These are phyloP conservation scores for Eulemur albifrons DNA, from an alignment of 2,797 vertebrate genomes.

Conservation along the genomic window DNA sequence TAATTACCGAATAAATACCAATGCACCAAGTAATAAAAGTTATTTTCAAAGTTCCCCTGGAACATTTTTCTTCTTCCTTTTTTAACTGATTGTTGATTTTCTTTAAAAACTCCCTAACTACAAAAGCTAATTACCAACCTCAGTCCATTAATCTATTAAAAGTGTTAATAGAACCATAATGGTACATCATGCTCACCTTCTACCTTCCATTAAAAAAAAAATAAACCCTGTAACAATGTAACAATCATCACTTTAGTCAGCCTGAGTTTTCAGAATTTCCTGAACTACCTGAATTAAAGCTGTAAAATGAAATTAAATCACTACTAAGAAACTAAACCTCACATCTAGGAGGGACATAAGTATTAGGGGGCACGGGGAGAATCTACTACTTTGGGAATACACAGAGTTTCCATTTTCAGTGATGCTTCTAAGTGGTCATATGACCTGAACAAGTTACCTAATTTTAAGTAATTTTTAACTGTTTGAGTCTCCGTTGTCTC, in stretches of 20 bases:
- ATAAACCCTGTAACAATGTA: background rate
- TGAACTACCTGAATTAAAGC: background rate
- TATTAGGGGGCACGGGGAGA: fast-evolving
- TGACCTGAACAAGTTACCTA: background rate
- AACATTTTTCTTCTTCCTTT: constrained; percentile 13
- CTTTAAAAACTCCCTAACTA: constrained; percentile 6
- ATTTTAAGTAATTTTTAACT: background rate
- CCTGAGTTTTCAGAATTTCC: background rate
- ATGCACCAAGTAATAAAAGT: background rate
- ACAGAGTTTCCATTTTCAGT: background rate
- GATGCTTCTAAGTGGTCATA: background rate
- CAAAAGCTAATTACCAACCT: background rate
- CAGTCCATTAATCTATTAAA: background rate
- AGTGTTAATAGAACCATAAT: background rate
- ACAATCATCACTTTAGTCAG: constrained; percentile 7
- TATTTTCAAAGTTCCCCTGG: constrained; percentile 13
- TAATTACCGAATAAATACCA: background rate
- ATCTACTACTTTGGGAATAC: background rate
- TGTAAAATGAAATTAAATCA: background rate
- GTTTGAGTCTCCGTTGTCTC: constrained; percentile 13
- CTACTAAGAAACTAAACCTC: background rate
- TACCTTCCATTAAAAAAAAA: background rate
- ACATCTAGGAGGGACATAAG: background rate
- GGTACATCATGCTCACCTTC: background rate
- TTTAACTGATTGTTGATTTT: constrained; percentile 12